These are phyloP conservation scores for Drosophila aff. DNA, from an alignment of 1,140 invertebrate species.

Conservation along the genomic window DNA sequence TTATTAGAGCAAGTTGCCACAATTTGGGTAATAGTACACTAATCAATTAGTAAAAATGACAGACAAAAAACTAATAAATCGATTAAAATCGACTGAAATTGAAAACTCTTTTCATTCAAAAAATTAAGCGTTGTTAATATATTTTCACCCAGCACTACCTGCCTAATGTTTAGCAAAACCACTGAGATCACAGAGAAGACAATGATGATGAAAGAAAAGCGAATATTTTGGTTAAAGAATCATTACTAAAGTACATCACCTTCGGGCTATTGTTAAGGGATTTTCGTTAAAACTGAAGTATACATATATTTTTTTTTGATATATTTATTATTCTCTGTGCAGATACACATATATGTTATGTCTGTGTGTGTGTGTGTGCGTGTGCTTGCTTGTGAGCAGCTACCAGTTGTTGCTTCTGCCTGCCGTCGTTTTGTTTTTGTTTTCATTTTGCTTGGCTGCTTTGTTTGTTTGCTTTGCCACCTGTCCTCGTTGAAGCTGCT, in stretches of 20 bases:
- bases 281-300: not conserved
- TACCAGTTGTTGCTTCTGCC: slow-evolving; percentile 34
- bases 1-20: too few species aligned
- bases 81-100: too few species aligned
- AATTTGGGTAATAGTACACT: too few species aligned
- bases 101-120: too few species aligned
- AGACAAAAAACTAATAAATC: too few species aligned
- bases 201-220: not conserved
- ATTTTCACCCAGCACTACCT: too few species aligned
- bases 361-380: not conserved
- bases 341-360: not conserved
- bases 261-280: not conserved
- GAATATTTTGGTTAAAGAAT: not conserved
- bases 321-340: not conserved
- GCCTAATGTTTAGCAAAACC: too few species aligned
- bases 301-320: not conserved
- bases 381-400: slow-evolving; percentile 2
- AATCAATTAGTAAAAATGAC: too few species aligned
- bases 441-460: slow-evolving; percentile 58
- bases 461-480: slow-evolving; percentile 56
- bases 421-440: slow-evolving; percentile 39
- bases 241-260: too few species aligned
- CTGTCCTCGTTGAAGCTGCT: slow-evolving; percentile 20
- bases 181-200: not conserved
- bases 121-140: too few species aligned